Conservation (phyloP, 2,888 invertebrate genomes). For the Meteorus cinctellus region DNA sequence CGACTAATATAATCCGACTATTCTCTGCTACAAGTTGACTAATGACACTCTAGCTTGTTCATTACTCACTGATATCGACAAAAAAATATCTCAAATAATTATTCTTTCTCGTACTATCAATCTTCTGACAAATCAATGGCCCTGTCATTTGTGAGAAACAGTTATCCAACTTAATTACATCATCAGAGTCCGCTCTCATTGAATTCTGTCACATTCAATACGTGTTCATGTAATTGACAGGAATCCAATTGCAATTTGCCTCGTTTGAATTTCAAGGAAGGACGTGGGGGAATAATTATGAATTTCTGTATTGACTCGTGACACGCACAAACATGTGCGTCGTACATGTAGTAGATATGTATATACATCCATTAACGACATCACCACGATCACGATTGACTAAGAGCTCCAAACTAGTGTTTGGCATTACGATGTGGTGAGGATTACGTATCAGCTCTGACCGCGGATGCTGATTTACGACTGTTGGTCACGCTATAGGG, state of each 20-base stretch:
- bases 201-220: not conserved
- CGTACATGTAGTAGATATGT: not conserved
- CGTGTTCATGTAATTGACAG: constrained; percentile 1
- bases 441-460: constrained; percentile 51
- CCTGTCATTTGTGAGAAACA: not conserved
- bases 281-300: constrained; percentile 6
- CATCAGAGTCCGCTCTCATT: not conserved
- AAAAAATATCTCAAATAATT: not conserved
- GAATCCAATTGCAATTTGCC: constrained; percentile 3
- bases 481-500: constrained; percentile 56
- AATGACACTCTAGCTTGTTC: not conserved
- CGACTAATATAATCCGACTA: not conserved
- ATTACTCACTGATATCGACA: not conserved
- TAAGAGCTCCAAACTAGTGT: constrained; percentile 14
- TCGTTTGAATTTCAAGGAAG: not conserved
- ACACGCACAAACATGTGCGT: constrained; percentile 3
- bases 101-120: not conserved
- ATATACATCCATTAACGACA: constrained; percentile 12
- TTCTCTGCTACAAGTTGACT: not conserved
- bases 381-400: constrained; percentile 37
- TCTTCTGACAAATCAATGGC: not conserved
- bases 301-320: constrained; percentile 11
- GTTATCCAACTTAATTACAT: not conserved
- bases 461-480: constrained; percentile 59
- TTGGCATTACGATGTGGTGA: constrained; percentile 41